Conservation (phyloP, 1,140 invertebrate genomes). For the Anoplophora glabripennis region DNA sequence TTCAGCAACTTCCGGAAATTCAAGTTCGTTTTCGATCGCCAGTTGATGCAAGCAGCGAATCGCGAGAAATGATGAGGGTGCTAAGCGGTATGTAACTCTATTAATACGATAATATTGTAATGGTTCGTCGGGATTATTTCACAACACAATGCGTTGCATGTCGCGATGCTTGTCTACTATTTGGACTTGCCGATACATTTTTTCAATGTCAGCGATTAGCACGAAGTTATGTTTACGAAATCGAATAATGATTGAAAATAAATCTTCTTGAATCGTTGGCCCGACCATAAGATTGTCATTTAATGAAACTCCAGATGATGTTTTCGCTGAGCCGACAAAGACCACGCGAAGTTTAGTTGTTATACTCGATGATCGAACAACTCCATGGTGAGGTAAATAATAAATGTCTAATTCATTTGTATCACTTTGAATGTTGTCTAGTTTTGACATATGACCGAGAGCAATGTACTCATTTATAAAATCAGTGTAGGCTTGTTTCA, state of each 20-base stretch:
- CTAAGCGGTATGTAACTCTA: constrained; percentile 45
- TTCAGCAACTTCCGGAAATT: constrained; percentile 36
- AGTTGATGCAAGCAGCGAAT: constrained; percentile 37
- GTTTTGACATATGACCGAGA: constrained; percentile 2
- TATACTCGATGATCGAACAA: constrained; percentile 26
- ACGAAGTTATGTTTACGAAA: constrained; percentile 24
- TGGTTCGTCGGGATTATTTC: constrained; percentile 22
- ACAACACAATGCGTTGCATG: constrained; percentile 49
- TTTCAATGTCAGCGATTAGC: constrained; percentile 45
- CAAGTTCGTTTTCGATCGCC: constrained; percentile 36
- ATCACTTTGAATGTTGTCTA: neutral
- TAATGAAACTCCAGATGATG: constrained; percentile 29
- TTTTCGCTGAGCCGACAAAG: constrained; percentile 26
- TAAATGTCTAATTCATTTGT: neutral
- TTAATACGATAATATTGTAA: constrained; percentile 36
- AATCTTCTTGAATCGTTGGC: constrained; percentile 33
- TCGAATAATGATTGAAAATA: constrained; percentile 34
- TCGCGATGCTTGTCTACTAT: constrained; percentile 38
- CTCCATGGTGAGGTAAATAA: constrained; percentile 36
- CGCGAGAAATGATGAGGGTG: constrained; percentile 43
- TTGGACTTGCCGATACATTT: constrained; percentile 53
- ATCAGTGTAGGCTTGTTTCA: constrained; percentile 7
- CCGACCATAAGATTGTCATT: constrained; percentile 30
- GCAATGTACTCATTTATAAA: constrained; percentile 6
- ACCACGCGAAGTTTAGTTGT: constrained; percentile 10